Evolutionary conservation across 2,113 vertebrate genomes (phyloP), one percentile per base, ranked within the genome.

Genomic region (Leiothrix lutea): DNA sequence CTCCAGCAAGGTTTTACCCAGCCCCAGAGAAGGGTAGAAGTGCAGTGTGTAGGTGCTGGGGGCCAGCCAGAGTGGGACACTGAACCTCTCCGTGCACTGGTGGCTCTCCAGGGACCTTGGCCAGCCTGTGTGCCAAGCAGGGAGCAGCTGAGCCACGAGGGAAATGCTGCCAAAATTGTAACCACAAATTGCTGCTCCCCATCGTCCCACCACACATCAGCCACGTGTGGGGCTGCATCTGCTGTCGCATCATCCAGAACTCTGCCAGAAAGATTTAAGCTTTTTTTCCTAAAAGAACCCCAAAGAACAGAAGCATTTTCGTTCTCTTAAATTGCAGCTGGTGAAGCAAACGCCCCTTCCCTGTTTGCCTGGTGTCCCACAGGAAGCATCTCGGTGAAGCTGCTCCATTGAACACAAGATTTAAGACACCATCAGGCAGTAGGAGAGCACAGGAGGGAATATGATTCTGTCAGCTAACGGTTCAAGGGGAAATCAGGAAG

Each of bases 381-480:
- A 86, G 94, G 93, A 96, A 73, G 60, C 89, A 91, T 95, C 90
- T 89, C 18, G 2, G 51, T 61, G 78, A 93, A 95, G 92, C 21
- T 92, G 65, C 84, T 89, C 78, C 80, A 74, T 74, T 92, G 80
- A 92, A 81, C 92, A 87, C 64, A 89, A 92, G 80, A 92, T 96
- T 89, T 54, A 94, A 91, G 80, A 36, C 72, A 35, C 38, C 65
- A 71, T 91, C 89, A 91, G 69, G 53, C 5, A 5, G 86, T 8
- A 74, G 72, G 69, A 92, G 69, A 84, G 80, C 38, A 47, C 92
- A 79, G 81, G 53, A 94, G 73, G 87, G 95, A 89, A 42, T 71
- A 38, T 16, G 60, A 81, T 78, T 71, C 60, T 81, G 73, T 28
- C 89, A 74, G 84, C 69, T 87, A 33, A 80, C 62, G 80, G 69